Conservation (phyloP, 2,797 vertebrate species). For the Catostomus latipinnis region DNA sequence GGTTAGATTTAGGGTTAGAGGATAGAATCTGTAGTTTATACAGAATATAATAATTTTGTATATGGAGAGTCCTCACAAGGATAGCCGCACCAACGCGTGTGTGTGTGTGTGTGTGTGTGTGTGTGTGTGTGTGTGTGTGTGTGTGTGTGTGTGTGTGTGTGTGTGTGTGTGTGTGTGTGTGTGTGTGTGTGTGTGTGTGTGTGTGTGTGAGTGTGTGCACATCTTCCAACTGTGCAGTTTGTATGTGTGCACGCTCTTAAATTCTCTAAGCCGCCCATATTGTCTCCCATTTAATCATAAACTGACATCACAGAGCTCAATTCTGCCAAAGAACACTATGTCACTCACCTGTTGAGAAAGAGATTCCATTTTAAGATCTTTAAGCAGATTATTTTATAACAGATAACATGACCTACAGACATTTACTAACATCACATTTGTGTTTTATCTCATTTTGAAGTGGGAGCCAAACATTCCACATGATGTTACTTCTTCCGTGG, state of each 20-base stretch:
- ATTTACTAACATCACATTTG: neutral
- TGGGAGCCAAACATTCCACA: neutral
- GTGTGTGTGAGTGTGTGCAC: no score
- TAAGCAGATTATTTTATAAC: conserved; percentile 21
- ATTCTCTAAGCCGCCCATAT: neutral
- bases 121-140: conserved; percentile 1
- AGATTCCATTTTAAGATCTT: neutral
- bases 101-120: conserved; percentile 19
- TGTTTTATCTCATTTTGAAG: neutral
- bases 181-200: no score
- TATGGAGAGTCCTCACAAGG: no score
- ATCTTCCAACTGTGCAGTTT: no score
- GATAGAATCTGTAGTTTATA: no score
- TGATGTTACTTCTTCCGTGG: neutral
- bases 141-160: neutral
- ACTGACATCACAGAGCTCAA: neutral
- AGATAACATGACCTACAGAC: conserved; percentile 18
- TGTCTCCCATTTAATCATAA: conserved; percentile 1
- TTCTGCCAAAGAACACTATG: neutral
- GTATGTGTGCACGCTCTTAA: neutral
- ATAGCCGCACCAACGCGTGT: no score
- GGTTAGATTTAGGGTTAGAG: no score
- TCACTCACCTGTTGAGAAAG: neutral
- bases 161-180: neutral
- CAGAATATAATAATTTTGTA: no score